Conservation (phyloP, 2,888 invertebrate genomes). For the Ernsta delagoae region DNA sequence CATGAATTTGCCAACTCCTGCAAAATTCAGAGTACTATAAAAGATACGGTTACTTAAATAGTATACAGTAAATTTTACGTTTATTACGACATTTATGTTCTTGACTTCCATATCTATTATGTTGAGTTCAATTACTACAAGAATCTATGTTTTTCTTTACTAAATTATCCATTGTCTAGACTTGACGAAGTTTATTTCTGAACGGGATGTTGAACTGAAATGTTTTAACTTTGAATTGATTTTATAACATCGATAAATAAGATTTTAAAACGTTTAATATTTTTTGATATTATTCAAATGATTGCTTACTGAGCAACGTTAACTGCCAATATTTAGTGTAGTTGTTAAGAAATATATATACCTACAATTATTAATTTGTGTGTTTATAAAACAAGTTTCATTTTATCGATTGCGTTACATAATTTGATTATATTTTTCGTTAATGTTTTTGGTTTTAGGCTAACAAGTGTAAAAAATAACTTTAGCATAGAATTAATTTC, state of each 20-base stretch:
- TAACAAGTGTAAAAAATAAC: too few relatives aligned
- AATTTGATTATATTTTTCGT: too few relatives aligned
- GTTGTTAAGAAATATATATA: too few relatives aligned
- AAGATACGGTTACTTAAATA: conserved; percentile 23
- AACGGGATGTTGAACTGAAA: not conserved
- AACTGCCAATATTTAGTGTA: too few relatives aligned
- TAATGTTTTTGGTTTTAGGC: too few relatives aligned
- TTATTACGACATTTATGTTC: conserved; percentile 22
- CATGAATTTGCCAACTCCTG: conserved; percentile 10
- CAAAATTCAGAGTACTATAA: conserved; percentile 23
- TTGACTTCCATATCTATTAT: conserved; percentile 18
- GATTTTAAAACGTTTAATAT: too few relatives aligned
- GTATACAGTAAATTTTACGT: conserved; percentile 26
- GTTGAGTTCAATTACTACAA: conserved; percentile 7
- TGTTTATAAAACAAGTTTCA: too few relatives aligned
- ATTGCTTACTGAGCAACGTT: too few relatives aligned
- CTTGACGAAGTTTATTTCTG: not conserved
- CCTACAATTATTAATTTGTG: too few relatives aligned
- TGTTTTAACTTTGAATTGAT: not conserved
- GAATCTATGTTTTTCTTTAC: not conserved
- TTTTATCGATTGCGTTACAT: too few relatives aligned
- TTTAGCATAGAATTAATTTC: too few relatives aligned
- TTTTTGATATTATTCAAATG: too few relatives aligned
- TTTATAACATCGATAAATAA: not conserved
- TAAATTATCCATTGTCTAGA: conserved; percentile 5